These are phyloP conservation scores for Lycophotia porphyrea DNA, from an alignment of 2,888 invertebrate species.

Conservation along the genomic window DNA sequence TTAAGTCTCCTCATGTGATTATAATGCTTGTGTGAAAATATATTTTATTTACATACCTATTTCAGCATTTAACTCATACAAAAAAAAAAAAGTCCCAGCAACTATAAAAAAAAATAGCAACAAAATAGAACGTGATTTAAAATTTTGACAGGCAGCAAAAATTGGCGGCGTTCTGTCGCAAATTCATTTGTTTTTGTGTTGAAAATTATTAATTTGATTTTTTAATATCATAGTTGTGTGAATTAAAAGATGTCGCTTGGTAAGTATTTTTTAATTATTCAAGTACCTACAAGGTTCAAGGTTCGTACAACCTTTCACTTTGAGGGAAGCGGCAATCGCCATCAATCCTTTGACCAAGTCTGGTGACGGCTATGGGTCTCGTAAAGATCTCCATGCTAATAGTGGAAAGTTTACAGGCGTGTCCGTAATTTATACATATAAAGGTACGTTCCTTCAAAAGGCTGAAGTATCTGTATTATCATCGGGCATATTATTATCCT, in stretches of 20 bases:
- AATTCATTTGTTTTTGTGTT: conserved; percentile 32
- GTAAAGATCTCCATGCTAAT: neutral
- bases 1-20: neutral
- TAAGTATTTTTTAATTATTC: conserved; percentile 26
- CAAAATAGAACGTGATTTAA: conserved; percentile 7
- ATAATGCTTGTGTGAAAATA: conserved; percentile 5
- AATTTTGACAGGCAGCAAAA: conserved; percentile 17
- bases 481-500: neutral
- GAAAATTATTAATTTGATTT: neutral
- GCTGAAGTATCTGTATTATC: conserved; percentile 11
- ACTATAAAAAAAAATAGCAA: neutral
- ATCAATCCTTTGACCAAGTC: neutral
- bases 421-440: neutral
- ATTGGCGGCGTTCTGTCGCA: conserved; percentile 1
- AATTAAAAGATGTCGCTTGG: neutral
- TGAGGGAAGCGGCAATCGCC: neutral
- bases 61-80: neutral
- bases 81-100: neutral
- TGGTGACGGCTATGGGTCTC: neutral
- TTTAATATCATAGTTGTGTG: neutral
- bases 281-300: neutral
- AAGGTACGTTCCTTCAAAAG: neutral
- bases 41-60: neutral
- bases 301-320: neutral
- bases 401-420: neutral